Evolutionary conservation across 2,113 vertebrate species (phyloP), one percentile per base, ranked within the genome.

Genomic region (Spheniscus mendiculus): DNA sequence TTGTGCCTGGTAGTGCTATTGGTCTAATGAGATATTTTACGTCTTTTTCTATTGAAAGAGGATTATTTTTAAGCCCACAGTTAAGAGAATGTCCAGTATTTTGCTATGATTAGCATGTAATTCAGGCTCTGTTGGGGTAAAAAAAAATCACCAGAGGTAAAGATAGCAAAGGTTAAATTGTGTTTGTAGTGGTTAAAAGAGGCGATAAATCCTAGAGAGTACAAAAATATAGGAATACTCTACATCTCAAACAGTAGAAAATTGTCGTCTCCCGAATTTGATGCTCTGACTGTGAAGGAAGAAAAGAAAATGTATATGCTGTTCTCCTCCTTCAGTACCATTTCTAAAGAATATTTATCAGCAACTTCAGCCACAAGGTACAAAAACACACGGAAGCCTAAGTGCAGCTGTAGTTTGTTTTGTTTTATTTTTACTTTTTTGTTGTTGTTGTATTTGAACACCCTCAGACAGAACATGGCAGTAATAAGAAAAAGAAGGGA

Each of bases 281-380:
- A 67, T 91, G 63, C n/a, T 90, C 50, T 32, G 65, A 85, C 9
- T 79, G 94, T 94, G 89, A 85, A 70, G 87, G 56, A 70, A 97
- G 94, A 97, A 96, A 79, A 84, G 91, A 95, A 89, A 95, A 95
- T 94, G 89, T 97, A 95, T 92, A 29, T 82, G 62, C 67, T 13
- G 29, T 73, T 74, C 29, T 90, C 93, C 86, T 84, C 86, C 95
- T 92, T 71, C 63, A 12, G 45, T 63, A 20, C 34, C 71, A 10
- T 73, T 88, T 85, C 78, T 59, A 70, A 87, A 93, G 85, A 82
- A 83, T 82, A 96, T 97, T 97, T 97, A 96, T 97, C 94, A 94
- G 74, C 63, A 76, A 8, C 65, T 92, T 95, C 94, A 93, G 85
- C 52, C 95, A 65, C 90, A 52, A 25, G 32, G 53, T 40, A 83